phyloP scores from a whole-genome alignment of 2,888 invertebrate species.

The Busseola fusca region DNA sequence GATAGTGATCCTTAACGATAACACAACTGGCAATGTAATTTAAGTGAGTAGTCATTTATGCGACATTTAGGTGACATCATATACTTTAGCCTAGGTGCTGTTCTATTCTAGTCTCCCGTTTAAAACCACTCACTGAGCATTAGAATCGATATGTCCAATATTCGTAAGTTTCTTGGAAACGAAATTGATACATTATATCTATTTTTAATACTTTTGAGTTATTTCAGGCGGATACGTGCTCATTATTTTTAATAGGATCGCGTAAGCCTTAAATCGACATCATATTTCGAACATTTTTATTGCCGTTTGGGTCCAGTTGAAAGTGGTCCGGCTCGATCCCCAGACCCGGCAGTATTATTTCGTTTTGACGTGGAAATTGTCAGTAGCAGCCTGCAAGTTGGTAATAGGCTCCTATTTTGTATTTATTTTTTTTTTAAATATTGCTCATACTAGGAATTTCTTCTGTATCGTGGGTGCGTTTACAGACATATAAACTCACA shows the following conservation, averaged over 20 bases:
- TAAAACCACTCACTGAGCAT: conserved; percentile 7
- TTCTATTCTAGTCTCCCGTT: neutral
- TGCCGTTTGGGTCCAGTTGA: neutral
- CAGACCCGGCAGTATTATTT: neutral
- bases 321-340: neutral
- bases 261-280: conserved; percentile 8
- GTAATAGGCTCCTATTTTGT: too few relatives aligned
- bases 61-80: conserved; percentile 1
- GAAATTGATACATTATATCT: conserved; percentile 3
- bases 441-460: too few relatives aligned
- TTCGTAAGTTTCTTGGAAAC: conserved; percentile 12
- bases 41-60: neutral
- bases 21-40: conserved; percentile 12
- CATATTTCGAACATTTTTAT: conserved; percentile 3
- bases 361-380: neutral
- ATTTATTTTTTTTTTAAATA: too few relatives aligned
- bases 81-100: neutral
- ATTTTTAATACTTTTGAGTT: conserved; percentile 16
- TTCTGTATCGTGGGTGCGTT: too few relatives aligned
- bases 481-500: too few relatives aligned
- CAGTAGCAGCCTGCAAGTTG: neutral
- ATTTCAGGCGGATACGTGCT: conserved; percentile 15
- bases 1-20: neutral
- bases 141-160: conserved; percentile 9
- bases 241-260: conserved; percentile 37